Evolutionary conservation across 2,888 invertebrate genomes (phyloP), one percentile per base, ranked within the genome.

Genomic region (Theodoxus fluviatilis): DNA sequence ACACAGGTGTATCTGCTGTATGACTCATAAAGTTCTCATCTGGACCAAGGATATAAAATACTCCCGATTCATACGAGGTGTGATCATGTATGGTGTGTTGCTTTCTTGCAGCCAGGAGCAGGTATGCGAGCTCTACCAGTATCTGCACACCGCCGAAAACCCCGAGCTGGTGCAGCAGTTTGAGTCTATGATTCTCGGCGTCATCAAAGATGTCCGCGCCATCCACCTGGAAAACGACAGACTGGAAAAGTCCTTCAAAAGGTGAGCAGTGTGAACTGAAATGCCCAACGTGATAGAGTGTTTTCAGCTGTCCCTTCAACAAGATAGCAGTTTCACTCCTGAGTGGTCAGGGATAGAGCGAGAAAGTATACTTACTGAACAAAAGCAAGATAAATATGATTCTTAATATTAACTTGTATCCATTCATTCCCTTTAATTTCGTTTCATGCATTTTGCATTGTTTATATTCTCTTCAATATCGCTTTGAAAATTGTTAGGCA

Each of bases 211-310:
- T 78, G 87, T 91, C 15, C 85, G 88, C 37, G 85, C 86, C 71
- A 86, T 90, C 37, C 88, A 90, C 72, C 86, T 88, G 65, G 90
- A 90, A 71, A 90, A 90, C 77, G 88, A 89, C 74, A 83, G 88
- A 67, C 84, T 91, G 61, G 90, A 90, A 77, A 85, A 87, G 57
- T 87, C 89, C 68, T 90, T 89, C 82, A 87, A 87, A 77, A 88
- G 88, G 90, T 90, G 83, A 68, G 40, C n/a, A n/a, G n/a, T n/a
- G n/a, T n/a, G n/a, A n/a, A n/a, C n/a, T n/a, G n/a, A n/a, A n/a
- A n/a, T n/a, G n/a, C n/a, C n/a, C n/a, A n/a, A n/a, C n/a, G n/a
- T n/a, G n/a, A n/a, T n/a, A n/a, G n/a, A n/a, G n/a, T n/a, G n/a
- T n/a, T n/a, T n/a, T n/a, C n/a, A n/a, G n/a, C n/a, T n/a, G n/a